Evolutionary conservation across 2,888 invertebrate genomes (phyloP), one percentile per base, ranked within the genome.

Genomic region (Dendrolimus houi): DNA sequence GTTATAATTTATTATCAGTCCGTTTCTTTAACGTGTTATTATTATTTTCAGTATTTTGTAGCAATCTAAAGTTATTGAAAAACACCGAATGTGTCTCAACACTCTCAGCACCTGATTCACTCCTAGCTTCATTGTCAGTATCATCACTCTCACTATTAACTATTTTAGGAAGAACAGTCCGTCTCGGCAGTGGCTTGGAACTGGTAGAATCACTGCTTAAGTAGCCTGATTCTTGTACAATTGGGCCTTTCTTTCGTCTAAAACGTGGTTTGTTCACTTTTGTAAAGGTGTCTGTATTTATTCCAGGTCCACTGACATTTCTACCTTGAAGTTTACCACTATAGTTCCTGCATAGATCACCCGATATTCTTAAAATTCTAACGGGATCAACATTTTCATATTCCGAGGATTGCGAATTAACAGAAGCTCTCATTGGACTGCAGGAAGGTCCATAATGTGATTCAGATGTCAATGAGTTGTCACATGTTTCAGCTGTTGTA

Each of bases 51-150:
- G 71, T 77, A 17, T 71, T 67, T 63, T 79, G 73, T 54, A 75
- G 67, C 60, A 93, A 93, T 60, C 94, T 87, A 71, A 94, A 94
- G 77, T 94, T 95, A 55, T 95, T 96, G 70, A 96, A 96, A 75
- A 96, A 95, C 53, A 96, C 96, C 6, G 96, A 96, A 84, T 96
- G 96, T 0, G 96, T 96, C 72, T 96, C 96, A 41, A 96, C 91
- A 85, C 96, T 96, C 77, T 96, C 96, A 6, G 95, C 96, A 1
- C 96, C 96, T 40, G 96, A 96, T 85, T 96, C 96, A 85, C 96
- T 96, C 62, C 95, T 93, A 9, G 95, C 96, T 74, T 96, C 96
- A 52, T 94, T 94, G 62, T 94, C 92, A n/a, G 94, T 95, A 74
- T 96, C 96, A 62, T 95, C 96, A 62, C 95, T 95, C 71, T 93